Percentiles rank a stretch among this genome's conserved stretches.
phyloP scores from a whole-genome alignment of 2,797 vertebrate genomes.

The Champsocephalus gunnari region DNA sequence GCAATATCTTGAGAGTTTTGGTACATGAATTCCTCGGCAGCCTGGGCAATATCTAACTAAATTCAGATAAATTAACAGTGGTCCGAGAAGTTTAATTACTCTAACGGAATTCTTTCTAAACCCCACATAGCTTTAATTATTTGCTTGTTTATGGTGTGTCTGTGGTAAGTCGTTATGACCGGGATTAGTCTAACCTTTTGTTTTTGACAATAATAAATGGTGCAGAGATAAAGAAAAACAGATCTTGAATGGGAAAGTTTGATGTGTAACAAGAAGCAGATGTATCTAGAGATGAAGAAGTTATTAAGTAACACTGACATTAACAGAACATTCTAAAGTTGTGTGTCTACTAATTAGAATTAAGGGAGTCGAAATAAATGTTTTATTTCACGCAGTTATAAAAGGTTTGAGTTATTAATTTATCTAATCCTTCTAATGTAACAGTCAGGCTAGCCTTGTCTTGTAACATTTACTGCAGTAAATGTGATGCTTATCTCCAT shows the following conservation, averaged over 20 bases:
- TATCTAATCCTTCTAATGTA: neutral
- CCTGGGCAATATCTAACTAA: constrained; percentile 11
- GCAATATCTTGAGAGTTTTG: neutral
- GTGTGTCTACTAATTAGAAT: neutral
- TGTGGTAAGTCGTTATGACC: constrained; percentile 25
- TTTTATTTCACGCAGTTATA: neutral
- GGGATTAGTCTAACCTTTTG: neutral
- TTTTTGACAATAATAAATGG: constrained; percentile 3
- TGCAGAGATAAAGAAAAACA: constrained; percentile 25
- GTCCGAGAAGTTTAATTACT: constrained; percentile 41
- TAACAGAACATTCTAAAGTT: neutral
- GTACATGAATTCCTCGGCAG: constrained; percentile 6
- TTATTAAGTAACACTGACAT: constrained; percentile 1
- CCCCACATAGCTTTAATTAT: constrained; percentile 18
- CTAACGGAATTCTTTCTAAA: constrained; percentile 24
- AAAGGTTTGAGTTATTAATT: neutral
- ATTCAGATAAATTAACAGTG: constrained; percentile 22
- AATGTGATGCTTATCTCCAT: neutral
- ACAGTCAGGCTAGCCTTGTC: neutral
- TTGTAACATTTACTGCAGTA: neutral
- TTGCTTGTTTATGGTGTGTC: constrained; percentile 27
- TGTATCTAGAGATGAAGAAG: constrained; percentile 5
- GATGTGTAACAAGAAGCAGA: constrained; percentile 18
- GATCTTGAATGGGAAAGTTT: neutral
- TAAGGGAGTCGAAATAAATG: neutral